These are phyloP conservation scores for Calidris pugnax DNA, from an alignment of 2,113 vertebrate species.

Conservation along the genomic window DNA sequence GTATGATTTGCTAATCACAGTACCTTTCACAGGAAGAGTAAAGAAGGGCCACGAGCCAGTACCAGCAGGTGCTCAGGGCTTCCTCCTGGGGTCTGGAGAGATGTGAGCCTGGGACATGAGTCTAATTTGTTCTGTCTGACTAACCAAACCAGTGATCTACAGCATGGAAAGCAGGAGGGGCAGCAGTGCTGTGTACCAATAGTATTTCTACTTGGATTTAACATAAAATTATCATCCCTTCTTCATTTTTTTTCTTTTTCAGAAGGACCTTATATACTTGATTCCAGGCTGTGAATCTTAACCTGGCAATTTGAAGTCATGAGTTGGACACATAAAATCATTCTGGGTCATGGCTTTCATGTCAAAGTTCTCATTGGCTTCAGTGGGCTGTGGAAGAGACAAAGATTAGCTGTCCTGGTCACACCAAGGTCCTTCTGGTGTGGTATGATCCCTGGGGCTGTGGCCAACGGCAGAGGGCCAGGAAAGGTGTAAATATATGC, in stretches of 20 bases:
- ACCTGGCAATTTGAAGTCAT: not conserved
- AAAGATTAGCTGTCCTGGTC: not conserved
- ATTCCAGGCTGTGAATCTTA: not conserved
- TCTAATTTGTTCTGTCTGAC: not conserved
- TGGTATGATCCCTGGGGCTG: not conserved
- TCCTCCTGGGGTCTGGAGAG: not conserved
- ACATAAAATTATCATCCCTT: not conserved
- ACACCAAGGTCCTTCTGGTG: not conserved
- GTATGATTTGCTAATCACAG: rapidly evolving
- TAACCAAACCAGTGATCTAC: not conserved
- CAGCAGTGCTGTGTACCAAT: not conserved
- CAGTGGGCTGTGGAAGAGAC: not conserved
- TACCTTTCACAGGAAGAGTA: not conserved
- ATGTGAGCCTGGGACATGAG: not conserved
- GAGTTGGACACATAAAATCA: not conserved
- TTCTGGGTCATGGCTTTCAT: not conserved
- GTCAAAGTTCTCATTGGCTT: not conserved
- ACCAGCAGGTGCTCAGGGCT: not conserved
- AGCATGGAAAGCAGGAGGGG: not conserved
- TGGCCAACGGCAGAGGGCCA: not conserved
- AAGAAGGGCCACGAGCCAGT: rapidly evolving
- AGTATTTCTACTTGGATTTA: not conserved
- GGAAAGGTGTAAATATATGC: not conserved
- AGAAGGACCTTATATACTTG: not conserved
- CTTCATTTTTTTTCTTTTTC: not conserved